A percentile compares a stretch with the other conserved stretches of the same genome.
Evolutionary conservation across 2,888 invertebrate genomes (phyloP).

Genomic region (Chelonus formosanus): DNA sequence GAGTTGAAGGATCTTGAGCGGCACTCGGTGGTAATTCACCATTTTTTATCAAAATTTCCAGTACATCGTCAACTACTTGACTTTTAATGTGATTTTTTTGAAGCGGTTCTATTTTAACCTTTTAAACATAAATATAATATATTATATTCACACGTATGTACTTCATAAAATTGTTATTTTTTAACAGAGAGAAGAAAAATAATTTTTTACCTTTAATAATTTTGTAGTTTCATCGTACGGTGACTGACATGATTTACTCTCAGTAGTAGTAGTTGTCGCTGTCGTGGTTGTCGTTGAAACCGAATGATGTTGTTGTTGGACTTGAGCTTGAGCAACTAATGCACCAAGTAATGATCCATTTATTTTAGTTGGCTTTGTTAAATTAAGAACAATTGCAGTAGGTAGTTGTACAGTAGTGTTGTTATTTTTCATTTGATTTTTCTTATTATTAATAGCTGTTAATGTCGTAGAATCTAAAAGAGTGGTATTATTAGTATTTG

Average conservation of each 20-base stretch:
- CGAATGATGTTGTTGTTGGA: conserved; percentile 54
- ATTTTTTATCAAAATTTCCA: conserved; percentile 92
- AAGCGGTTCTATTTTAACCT: conserved; percentile 64
- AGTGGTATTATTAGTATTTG: conserved; percentile 58
- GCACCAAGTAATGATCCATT: conserved; percentile 61
- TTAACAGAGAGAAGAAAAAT: too few species aligned
- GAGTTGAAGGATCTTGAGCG: conserved; percentile 75
- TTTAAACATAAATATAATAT: conserved; percentile 2
- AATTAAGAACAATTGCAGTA: conserved; percentile 60
- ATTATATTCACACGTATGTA: not conserved
- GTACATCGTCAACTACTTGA: conserved; percentile 88
- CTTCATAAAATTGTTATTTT: too few species aligned
- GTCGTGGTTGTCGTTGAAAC: conserved; percentile 50
- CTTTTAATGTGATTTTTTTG: conserved; percentile 69
- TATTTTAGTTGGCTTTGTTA: conserved; percentile 59
- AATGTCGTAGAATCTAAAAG: conserved; percentile 59
- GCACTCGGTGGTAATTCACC: conserved; percentile 92
- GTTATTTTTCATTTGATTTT: conserved; percentile 59
- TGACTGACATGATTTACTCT: conserved; percentile 71
- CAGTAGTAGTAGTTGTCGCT: conserved; percentile 47
- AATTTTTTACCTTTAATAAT: conserved; percentile 64
- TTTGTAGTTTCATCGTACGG: conserved; percentile 78
- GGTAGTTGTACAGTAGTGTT: conserved; percentile 59
- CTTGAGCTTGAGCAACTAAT: conserved; percentile 60
- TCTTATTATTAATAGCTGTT: conserved; percentile 63